A percentile compares a stretch with the other conserved stretches of the same genome.
phyloP scores from a whole-genome alignment of 2,113 vertebrate genomes.

The Dunckerocampus dactyliophorus region DNA sequence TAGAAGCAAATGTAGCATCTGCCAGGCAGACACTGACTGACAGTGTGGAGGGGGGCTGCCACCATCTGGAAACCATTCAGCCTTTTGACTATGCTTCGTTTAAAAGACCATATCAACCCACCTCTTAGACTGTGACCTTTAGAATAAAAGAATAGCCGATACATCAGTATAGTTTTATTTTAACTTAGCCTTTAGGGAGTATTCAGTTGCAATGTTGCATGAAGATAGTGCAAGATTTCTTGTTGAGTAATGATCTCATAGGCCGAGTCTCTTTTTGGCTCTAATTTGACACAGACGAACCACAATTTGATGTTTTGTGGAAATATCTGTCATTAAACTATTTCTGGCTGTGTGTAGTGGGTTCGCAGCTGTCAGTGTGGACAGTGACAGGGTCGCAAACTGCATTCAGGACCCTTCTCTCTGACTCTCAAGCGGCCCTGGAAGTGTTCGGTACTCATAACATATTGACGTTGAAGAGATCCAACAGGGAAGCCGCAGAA shows the following conservation, averaged over 20 bases:
- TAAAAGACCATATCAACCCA: conserved; percentile 42
- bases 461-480: conserved; percentile 58
- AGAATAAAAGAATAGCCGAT: conserved; percentile 43
- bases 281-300: conserved; percentile 46
- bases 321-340: conserved; percentile 61
- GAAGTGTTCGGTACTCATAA: conserved; percentile 66
- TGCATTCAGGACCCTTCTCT: conserved; percentile 62
- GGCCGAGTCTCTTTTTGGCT: conserved; percentile 33
- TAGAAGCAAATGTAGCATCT: conserved; percentile 54
- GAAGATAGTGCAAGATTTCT: conserved; percentile 16
- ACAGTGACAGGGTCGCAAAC: conserved; percentile 53
- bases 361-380: conserved; percentile 58
- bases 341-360: conserved; percentile 47
- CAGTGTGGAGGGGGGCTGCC: conserved; percentile 44
- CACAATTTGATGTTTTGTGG: conserved; percentile 52
- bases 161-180: conserved; percentile 49
- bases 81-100: conserved; percentile 41
- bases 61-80: conserved; percentile 72
- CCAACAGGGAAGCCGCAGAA: conserved; percentile 68
- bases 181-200: conserved; percentile 25
- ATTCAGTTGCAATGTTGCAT: conserved; percentile 13
- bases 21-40: conserved; percentile 48
- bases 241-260: conserved; percentile 48
- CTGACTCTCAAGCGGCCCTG: conserved; percentile 51
- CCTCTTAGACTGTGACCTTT: conserved; percentile 49